Evolutionary conservation across 2,113 vertebrate species (phyloP).

Genomic region (Mus pahari): DNA sequence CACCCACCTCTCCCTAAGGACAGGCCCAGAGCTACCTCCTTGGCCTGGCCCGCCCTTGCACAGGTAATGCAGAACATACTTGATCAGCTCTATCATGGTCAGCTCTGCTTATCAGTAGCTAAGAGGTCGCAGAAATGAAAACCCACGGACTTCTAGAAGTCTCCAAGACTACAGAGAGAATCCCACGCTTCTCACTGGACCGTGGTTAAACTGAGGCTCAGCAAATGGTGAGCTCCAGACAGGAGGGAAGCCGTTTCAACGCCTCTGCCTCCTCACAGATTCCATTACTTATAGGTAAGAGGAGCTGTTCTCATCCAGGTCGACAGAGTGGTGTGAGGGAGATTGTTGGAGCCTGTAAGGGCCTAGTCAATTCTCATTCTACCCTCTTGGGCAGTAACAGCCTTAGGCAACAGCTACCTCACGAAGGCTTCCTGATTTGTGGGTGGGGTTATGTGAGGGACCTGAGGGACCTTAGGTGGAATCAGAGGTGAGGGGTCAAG

Average conservation of each 20-base stretch:
- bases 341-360: accelerated
- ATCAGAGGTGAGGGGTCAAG: too few relatives aligned
- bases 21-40: background rate
- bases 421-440: background rate
- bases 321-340: accelerated
- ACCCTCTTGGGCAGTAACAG: background rate
- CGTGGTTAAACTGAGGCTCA: background rate
- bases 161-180: background rate
- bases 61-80: background rate
- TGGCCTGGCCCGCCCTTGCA: background rate
- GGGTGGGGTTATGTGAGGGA: background rate
- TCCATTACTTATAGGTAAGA: accelerated
- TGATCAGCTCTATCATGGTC: background rate
- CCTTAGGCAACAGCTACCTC: background rate
- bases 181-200: accelerated
- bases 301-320: background rate
- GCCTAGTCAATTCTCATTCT: accelerated
- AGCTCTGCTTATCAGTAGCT: accelerated
- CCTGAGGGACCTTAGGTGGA: too few relatives aligned
- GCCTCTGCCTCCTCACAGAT: background rate
- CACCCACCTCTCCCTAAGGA: background rate
- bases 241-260: background rate
- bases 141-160: background rate
- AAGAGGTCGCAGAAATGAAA: background rate
- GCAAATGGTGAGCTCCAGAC: background rate